Evolutionary conservation across 2,888 invertebrate genomes (phyloP).

Genomic region (Cantharis nigra): DNA sequence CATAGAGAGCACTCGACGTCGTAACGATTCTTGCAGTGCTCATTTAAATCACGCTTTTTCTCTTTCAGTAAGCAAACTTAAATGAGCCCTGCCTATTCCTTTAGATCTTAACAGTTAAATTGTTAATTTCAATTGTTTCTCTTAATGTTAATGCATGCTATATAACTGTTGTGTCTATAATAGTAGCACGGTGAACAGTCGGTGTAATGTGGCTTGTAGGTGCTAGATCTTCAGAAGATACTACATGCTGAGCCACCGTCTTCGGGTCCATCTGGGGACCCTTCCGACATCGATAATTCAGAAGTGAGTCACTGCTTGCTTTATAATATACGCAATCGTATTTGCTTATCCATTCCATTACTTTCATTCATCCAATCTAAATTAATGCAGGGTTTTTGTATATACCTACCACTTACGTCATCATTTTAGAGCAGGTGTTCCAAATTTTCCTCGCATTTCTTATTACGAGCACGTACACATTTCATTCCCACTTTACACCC

Average conservation of each 20-base stretch:
- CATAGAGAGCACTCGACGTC: neutral
- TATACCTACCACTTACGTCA: neutral
- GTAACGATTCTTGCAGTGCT: neutral
- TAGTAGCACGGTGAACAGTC: slow-evolving; percentile 39
- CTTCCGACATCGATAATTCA: slow-evolving; percentile 57
- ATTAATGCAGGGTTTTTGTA: neutral
- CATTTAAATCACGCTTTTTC: neutral
- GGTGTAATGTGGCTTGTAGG: slow-evolving; percentile 62
- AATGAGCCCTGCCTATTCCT: neutral
- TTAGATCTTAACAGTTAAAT: neutral
- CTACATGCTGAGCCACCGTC: slow-evolving; percentile 75
- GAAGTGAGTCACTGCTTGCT: slow-evolving; percentile 52
- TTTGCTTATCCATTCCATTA: slow-evolving; percentile 19
- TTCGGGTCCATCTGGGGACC: slow-evolving; percentile 59
- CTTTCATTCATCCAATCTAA: neutral
- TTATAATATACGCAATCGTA: slow-evolving; percentile 12
- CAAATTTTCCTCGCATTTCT: neutral
- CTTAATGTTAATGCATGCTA: slow-evolving; percentile 20
- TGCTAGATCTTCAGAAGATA: slow-evolving; percentile 80
- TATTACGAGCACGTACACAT: neutral
- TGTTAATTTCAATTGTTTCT: neutral
- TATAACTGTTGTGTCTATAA: slow-evolving; percentile 28
- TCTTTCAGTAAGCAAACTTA: neutral
- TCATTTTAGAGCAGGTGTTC: neutral
- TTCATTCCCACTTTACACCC: neutral